Base-by-base conservation (phyloP, 2,113 vertebrate species). In the Lamprotornis superbus region DNA sequence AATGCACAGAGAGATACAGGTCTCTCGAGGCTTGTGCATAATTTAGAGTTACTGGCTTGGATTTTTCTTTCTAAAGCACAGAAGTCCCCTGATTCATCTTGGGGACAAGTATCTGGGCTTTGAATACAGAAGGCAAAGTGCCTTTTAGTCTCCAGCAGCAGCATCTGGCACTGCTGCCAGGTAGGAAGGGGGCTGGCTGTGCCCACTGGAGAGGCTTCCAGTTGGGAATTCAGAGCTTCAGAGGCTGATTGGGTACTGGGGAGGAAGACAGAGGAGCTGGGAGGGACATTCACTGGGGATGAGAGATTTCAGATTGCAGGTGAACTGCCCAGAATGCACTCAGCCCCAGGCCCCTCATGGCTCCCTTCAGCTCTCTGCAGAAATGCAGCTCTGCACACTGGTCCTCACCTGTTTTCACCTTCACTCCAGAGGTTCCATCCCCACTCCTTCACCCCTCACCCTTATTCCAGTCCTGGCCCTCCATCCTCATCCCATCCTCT, bases 21-120 rank as follows among this genome's bases (percentile, higher is more conserved):
- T 63, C 93, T 83, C 97, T 68, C 11, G 56, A 84, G 91, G 46
- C 39, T 68, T 15, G n/a, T 2, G 3, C 77, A 31, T 63, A 50
- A 89, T 71, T 94, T 94, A 37, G 68, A 87, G 57, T 14, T 93
- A 53, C 53, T 88, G 57, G 33, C 35, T 89, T 12, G 4, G 68
- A 9, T 42, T 79, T 80, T 85, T 76, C 60, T 68, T 53, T 76
- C 63, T 85, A 23, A 83, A 87, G 53, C 57, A 89, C 60, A 59
- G 42, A 83, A 55, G 71, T 81, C 12, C 18, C 20, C 44, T 67
- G 37, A 68, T 85, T 47, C 30, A 37, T 23, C 50, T 7, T 4
- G 13, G 37, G 56, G 47, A 81, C 40, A 37, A 80, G 33, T 46
- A 39, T 21, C 52, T 56, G 31, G 10, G 63, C n/a, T 74, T 94